Evolutionary conservation across 1,140 invertebrate species (phyloP).

Genomic region (Drosophila pseudoananassae): DNA sequence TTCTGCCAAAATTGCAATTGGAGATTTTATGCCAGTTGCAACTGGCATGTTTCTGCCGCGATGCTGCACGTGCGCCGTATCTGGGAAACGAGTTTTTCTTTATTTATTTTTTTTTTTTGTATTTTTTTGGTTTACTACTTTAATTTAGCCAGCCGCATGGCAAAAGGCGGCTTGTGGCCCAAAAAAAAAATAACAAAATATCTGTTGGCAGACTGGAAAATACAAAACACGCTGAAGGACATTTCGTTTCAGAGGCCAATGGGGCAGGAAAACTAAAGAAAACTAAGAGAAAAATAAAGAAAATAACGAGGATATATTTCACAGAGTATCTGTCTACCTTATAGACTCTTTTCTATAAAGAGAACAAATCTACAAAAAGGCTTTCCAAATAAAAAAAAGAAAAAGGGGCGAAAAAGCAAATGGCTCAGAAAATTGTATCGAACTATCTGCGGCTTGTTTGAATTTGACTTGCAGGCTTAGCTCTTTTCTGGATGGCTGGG

Average conservation of each 20-base stretch:
- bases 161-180: constrained; percentile 21
- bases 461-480: constrained; percentile 59
- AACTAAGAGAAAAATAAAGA: constrained; percentile 17
- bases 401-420: too few species aligned
- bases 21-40: constrained; percentile 27
- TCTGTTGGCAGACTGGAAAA: constrained; percentile 34
- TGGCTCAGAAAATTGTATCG: constrained; percentile 65
- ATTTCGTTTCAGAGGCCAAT: constrained; percentile 66
- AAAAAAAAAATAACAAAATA: constrained; percentile 38
- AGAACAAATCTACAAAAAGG: too few species aligned
- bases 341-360: too few species aligned
- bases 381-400: too few species aligned
- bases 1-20: constrained; percentile 72
- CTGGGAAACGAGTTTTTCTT: constrained; percentile 60
- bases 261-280: constrained; percentile 74
- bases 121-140: constrained; percentile 38
- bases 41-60: constrained; percentile 25
- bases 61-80: constrained; percentile 67
- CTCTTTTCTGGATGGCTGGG: constrained; percentile 3
- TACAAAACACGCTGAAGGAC: constrained; percentile 63
- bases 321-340: neutral
- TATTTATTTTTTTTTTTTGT: too few species aligned
- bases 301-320: neutral
- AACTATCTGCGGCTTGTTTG: constrained; percentile 75
- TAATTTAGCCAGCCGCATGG: constrained; percentile 62